Evolutionary conservation across 2,888 invertebrate genomes (phyloP), one percentile per base, ranked within the genome.

Genomic region (Argyresthia albistria): DNA sequence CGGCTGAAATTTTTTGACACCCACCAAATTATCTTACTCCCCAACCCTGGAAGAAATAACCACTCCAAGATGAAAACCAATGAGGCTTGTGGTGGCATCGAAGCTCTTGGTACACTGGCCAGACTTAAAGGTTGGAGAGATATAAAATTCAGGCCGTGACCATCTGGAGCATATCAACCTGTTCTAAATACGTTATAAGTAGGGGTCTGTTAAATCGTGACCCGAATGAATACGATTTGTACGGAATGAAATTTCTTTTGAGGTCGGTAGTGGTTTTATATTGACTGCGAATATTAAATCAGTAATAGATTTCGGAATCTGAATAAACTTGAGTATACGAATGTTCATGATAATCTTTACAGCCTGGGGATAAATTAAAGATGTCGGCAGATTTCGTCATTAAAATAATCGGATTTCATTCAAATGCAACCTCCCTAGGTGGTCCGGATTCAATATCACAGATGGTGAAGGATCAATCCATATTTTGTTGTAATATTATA

Each of bases 71-170:
- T 61, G 65, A 61, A 61, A 66, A 65, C 57, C 61, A 60, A 60
- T 65, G 70, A 64, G 67, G 55, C 57, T 58, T 60, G 63, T 67
- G 75, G 70, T 69, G 69, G 62, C 67, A 67, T 65, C 65, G 62
- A 59, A 62, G 84, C 61, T 73, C 86, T 66, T 51, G 59, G 57
- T 60, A 65, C 58, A 56, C 56, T 79, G 81, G 84, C 60, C 70
- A 14, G 65, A 65, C 70, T 76, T 71, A 73, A 79, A 79, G 74
- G 77, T 77, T 77, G 72, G 68, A 78, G 75, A 76, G 79, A 80
- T 81, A 81, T 76, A 83, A 82, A 83, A 83, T 80, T 83, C 77
- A 76, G 76, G 73, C 74, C 78, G 67, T 82, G 80, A 83, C 84
- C 86, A 84, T 86, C 84, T 86, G 84, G 76, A 70, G 69, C 71